Evolutionary conservation across 2,797 vertebrate species (phyloP).

Genomic region (Coccyzus lansbergi): DNA sequence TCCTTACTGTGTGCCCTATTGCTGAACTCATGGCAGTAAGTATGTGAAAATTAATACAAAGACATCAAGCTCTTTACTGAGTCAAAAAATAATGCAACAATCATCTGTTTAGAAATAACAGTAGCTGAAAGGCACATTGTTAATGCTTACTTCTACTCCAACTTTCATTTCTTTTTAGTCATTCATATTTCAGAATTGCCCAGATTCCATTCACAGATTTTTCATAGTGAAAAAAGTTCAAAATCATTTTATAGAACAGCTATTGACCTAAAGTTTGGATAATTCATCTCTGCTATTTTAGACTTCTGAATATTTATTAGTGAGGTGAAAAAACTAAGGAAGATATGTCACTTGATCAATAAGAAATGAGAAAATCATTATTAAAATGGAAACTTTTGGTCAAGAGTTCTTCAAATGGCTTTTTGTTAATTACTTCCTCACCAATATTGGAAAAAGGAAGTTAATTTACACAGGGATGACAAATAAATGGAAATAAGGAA

Average conservation of each 20-base stretch:
- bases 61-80: neutral
- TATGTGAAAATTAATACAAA: neutral
- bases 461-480: neutral
- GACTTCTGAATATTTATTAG: neutral
- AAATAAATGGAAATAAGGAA: neutral
- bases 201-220: neutral
- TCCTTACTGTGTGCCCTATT: neutral
- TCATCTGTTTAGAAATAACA: neutral
- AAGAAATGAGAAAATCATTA: neutral
- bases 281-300: neutral
- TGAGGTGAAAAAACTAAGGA: neutral
- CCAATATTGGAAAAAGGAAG: neutral
- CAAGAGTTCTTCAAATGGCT: neutral
- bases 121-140: neutral
- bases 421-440: neutral
- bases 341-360: neutral
- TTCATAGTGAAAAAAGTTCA: neutral
- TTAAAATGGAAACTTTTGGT: neutral
- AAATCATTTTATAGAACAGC: neutral
- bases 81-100: slow-evolving; percentile 12
- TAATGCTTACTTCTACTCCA: neutral
- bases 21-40: neutral
- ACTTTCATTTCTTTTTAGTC: neutral
- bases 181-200: neutral
- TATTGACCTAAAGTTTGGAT: neutral